Percentiles rank a stretch among this genome's conserved stretches.
phyloP scores from a whole-genome alignment of 2,113 vertebrate genomes.

The Pelmatolapia mariae region DNA sequence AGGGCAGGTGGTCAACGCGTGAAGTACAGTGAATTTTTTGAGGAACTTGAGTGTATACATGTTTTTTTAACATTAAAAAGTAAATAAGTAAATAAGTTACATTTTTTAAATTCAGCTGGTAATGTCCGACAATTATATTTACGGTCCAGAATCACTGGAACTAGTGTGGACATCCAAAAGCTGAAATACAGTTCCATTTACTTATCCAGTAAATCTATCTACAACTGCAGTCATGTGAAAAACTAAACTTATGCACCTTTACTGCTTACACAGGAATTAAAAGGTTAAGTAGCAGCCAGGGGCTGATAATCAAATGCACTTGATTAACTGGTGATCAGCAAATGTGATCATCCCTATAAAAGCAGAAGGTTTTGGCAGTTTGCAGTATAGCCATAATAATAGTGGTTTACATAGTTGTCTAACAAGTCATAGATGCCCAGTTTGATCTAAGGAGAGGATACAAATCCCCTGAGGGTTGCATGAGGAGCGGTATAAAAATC shows the following conservation, averaged over 20 bases:
- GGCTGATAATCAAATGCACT: too few species aligned
- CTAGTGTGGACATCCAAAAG: neutral
- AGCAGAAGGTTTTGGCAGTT: neutral
- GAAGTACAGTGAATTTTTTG: too few species aligned
- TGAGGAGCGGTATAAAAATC: neutral
- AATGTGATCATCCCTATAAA: neutral
- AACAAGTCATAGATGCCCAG: neutral
- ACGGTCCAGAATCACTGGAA: neutral
- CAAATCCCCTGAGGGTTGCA: neutral
- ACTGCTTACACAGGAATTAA: too few species aligned
- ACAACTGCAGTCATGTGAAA: neutral
- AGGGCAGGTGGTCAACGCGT: too few species aligned
- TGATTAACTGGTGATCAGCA: neutral
- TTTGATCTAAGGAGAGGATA: neutral
- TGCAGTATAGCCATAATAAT: neutral
- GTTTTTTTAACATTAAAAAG: too few species aligned
- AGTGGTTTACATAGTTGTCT: neutral
- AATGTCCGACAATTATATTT: too few species aligned
- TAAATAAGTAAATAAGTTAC: too few species aligned
- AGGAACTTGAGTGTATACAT: too few species aligned
- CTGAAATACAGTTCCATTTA: neutral
- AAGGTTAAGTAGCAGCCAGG: too few species aligned
- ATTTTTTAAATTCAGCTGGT: too few species aligned
- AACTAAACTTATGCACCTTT: too few species aligned
- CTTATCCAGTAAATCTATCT: neutral